Percentiles rank a stretch among this genome's conserved stretches.
phyloP scores from a whole-genome alignment of 2,113 vertebrate genomes.

The Rutilus rutilus region DNA sequence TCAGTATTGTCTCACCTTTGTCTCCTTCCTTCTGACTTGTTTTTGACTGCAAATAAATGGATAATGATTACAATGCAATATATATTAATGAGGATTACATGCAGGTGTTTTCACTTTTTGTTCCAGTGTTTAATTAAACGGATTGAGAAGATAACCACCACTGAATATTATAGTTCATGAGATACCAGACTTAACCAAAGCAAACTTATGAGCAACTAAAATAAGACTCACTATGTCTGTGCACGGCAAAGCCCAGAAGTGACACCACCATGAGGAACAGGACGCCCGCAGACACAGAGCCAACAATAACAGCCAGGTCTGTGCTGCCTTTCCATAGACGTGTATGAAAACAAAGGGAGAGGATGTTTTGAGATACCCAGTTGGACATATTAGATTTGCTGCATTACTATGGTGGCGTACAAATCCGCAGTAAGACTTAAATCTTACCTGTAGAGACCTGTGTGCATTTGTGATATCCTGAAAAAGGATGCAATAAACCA shows the following conservation, averaged over 20 bases:
- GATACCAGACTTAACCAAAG: not conserved
- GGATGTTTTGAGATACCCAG: not conserved
- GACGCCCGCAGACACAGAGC: slow-evolving; percentile 64
- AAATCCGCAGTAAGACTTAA: not conserved
- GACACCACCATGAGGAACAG: slow-evolving; percentile 66
- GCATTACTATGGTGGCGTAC: not conserved
- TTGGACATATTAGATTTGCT: not conserved
- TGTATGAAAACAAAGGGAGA: slow-evolving; percentile 22
- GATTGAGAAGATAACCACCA: not conserved
- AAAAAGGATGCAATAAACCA: slow-evolving; percentile 4
- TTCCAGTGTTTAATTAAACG: not conserved
- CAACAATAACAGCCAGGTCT: slow-evolving; percentile 72
- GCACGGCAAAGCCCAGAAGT: slow-evolving; percentile 55
- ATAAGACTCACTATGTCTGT: slow-evolving; percentile 44
- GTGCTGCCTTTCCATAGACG: slow-evolving; percentile 5
- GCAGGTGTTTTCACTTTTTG: not conserved
- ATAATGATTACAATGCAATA: not conserved
- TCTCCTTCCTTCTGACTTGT: slow-evolving; percentile 60
- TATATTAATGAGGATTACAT: slow-evolving; percentile 20
- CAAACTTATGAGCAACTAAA: not conserved
- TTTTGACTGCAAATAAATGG: slow-evolving; percentile 63
- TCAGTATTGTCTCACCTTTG: slow-evolving; percentile 67
- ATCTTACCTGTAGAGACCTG: not conserved
- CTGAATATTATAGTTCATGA: not conserved
- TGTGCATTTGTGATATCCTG: slow-evolving; percentile 31